Evolutionary conservation across 2,113 vertebrate genomes (phyloP).

Genomic region (Lamprologus speciosus): DNA sequence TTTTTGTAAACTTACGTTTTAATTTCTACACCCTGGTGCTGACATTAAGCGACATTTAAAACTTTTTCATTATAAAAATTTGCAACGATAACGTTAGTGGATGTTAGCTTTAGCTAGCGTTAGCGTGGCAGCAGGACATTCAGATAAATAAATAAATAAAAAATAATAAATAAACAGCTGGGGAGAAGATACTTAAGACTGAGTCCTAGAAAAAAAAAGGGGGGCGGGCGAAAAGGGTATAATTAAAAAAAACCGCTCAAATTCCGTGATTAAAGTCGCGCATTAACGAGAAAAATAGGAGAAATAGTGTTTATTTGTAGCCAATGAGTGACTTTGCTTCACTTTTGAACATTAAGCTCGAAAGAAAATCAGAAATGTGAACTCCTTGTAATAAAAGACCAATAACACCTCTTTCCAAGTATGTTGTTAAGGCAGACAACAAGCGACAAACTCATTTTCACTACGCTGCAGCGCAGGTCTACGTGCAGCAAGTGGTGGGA

Average conservation of each 20-base stretch:
- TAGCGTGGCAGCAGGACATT: constrained; percentile 21
- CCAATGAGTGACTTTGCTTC: neutral
- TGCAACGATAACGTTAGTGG: neutral
- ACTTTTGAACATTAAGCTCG: neutral
- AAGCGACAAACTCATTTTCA: neutral
- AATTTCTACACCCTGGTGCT: neutral
- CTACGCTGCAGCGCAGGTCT: neutral
- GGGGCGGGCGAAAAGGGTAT: neutral
- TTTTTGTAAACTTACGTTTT: neutral
- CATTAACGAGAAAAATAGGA: neutral
- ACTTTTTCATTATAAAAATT: constrained; percentile 48
- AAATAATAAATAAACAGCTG: neutral
- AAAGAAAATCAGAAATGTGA: neutral
- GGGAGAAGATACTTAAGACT: neutral
- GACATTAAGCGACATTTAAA: neutral
- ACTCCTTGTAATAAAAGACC: neutral
- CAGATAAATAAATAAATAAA: neutral
- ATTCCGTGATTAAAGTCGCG: neutral
- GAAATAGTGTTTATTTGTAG: neutral
- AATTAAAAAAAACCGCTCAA: neutral
- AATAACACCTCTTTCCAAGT: neutral
- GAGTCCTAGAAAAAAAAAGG: neutral
- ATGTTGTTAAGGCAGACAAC: neutral
- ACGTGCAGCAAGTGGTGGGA: neutral
- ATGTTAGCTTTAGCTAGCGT: constrained; percentile 18